These are phyloP conservation scores for Hybognathus amarus DNA, from an alignment of 2,797 vertebrate genomes.

Conservation along the genomic window DNA sequence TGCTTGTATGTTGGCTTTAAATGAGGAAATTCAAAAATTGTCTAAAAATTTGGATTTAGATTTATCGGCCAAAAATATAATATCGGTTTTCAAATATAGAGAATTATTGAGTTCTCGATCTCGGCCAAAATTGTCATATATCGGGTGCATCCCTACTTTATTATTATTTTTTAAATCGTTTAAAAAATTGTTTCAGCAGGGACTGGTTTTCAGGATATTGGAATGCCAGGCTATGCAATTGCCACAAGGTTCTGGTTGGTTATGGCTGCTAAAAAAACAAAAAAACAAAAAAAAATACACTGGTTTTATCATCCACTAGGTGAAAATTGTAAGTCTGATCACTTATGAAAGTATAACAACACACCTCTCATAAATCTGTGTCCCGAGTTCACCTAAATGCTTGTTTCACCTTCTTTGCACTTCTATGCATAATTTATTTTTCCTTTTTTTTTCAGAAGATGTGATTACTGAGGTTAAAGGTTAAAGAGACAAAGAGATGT, in stretches of 20 bases:
- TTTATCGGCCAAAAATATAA: too few relatives aligned
- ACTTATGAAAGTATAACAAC: neutral
- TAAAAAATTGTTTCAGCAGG: neutral
- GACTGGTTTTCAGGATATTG: neutral
- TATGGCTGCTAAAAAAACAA: neutral
- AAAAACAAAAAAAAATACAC: neutral
- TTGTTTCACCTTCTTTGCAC: neutral
- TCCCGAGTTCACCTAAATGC: neutral
- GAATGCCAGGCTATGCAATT: neutral
- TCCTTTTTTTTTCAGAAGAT: neutral
- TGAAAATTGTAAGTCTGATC: neutral
- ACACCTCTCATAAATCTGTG: neutral
- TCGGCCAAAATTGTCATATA: too few relatives aligned
- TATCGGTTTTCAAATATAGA: too few relatives aligned
- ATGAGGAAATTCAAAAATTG: too few relatives aligned
- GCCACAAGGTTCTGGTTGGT: neutral
- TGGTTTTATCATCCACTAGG: neutral
- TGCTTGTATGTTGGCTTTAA: too few relatives aligned
- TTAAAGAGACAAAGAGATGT: slow-evolving; percentile 53
- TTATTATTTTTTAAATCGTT: neutral
- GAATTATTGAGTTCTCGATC: too few relatives aligned
- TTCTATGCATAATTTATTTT: neutral
- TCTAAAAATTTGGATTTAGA: too few relatives aligned
- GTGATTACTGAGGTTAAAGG: slow-evolving; percentile 52
- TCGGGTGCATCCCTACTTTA: too few relatives aligned